Base-by-base conservation (phyloP, 1,140 invertebrate genomes). In the Mylabris phalerata region DNA sequence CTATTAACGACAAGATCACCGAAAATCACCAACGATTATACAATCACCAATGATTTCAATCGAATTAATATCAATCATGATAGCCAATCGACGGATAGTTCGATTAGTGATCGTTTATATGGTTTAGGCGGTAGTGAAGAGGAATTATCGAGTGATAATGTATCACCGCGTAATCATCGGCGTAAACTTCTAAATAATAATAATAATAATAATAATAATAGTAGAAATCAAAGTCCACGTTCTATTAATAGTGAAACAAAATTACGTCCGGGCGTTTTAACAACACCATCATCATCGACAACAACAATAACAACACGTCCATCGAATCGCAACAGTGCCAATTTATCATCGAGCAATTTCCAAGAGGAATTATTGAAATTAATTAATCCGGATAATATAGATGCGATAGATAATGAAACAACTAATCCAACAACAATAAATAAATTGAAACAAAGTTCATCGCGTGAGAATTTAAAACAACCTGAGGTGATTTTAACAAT, bases 321-420 rank as follows among this genome's bases (percentile, higher is more conserved):
- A 9, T 67, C 72, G 47, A 76, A 73, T 70, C 67, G 82, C 57
- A 82, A 82, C 65, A 85, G 82, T 10, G 82, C 83, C 2, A 85
- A 85, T 71, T 72, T 85, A 13, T 79, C 79, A 0, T 80, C 79
- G 1, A 86, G 81, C 65, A 89, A 84, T 24, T 75, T 93, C 3
- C 88, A 95, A 76, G 91, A 95, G 71, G 92, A 96, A 68, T 76
- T 96, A 3, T 87, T 94, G 78, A 83, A 88, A 39, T 77, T 96
- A 1, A 95, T 96, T 60, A 90, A 90, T 76, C 90, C 91, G 0
- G 92, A 95, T 69, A 84, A 84, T 58, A 82, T 84, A 59, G 78
- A 71, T 57, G 78, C 56, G 10, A 59, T 62, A 41, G 51, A 59
- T 24, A 52, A 11, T 52, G 19, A 19, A 73, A 77, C 63, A 51